These are phyloP conservation scores for Diadophis punctatus DNA, from an alignment of 2,113 vertebrate species.

Conservation along the genomic window DNA sequence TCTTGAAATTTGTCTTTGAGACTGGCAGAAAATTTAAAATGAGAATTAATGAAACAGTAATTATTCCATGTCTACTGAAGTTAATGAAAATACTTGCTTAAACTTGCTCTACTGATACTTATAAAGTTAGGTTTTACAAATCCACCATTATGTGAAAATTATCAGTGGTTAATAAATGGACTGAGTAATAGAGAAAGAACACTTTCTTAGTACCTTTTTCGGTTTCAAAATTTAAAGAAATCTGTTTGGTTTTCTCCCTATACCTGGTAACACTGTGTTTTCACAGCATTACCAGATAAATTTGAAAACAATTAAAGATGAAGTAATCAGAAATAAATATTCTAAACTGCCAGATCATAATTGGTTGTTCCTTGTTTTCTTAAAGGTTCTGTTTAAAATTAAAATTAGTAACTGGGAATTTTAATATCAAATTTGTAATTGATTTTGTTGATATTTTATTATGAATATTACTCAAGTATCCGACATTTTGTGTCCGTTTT, in stretches of 20 bases:
- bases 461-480: neutral
- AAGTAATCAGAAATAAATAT: neutral
- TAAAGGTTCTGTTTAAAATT: neutral
- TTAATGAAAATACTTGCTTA: neutral
- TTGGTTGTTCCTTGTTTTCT: neutral
- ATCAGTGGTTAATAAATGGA: constrained; percentile 21
- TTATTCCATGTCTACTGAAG: neutral
- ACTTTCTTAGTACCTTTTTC: neutral
- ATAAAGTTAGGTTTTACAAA: constrained; percentile 27
- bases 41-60: neutral
- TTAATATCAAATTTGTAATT: neutral
- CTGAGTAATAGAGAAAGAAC: neutral
- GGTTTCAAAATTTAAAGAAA: neutral
- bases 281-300: neutral
- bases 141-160: neutral
- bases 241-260: neutral
- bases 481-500: neutral
- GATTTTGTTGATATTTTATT: neutral
- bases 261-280: neutral
- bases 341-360: neutral
- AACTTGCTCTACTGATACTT: neutral
- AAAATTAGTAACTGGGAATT: neutral
- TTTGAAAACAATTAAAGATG: neutral
- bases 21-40: neutral
- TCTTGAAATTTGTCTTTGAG: neutral